phyloP scores from a whole-genome alignment of 2,888 invertebrate genomes.

The Heliconius aoede region DNA sequence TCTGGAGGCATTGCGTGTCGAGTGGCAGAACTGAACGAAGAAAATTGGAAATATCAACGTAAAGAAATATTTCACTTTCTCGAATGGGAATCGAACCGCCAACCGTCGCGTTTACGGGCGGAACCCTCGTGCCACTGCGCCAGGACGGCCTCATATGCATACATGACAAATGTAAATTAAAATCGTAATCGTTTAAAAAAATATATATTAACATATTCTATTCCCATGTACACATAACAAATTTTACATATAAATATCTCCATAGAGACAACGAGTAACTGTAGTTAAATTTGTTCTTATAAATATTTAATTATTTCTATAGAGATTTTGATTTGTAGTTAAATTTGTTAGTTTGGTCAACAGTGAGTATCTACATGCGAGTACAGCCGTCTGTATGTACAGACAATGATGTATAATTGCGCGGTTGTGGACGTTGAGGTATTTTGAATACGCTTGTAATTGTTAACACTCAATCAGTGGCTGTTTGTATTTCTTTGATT shows the following conservation, averaged over 20 bases:
- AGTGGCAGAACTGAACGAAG: too few relatives aligned
- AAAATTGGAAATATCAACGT: too few relatives aligned
- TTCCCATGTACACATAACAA: not conserved
- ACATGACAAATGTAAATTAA: not conserved
- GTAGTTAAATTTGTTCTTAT: not conserved
- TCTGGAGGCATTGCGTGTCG: too few relatives aligned
- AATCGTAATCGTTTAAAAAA: not conserved
- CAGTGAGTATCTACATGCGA: not conserved
- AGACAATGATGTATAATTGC: slow-evolving; percentile 34
- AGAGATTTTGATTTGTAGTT: not conserved
- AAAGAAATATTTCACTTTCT: too few relatives aligned
- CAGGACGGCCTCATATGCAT: too few relatives aligned
- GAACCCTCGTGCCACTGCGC: too few relatives aligned
- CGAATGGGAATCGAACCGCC: too few relatives aligned
- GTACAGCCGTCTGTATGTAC: too few relatives aligned
- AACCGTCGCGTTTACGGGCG: too few relatives aligned
- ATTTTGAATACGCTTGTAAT: slow-evolving; percentile 31
- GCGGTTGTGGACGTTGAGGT: slow-evolving; percentile 35
- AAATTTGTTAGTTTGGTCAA: not conserved
- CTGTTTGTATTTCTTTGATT: slow-evolving; percentile 20
- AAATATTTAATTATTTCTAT: not conserved
- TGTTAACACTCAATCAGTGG: slow-evolving; percentile 27
- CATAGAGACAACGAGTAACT: too few relatives aligned
- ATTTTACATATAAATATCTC: not conserved
- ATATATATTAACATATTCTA: not conserved